phyloP scores from a whole-genome alignment of 1,140 invertebrate species.

The Andricus grossulariae region DNA sequence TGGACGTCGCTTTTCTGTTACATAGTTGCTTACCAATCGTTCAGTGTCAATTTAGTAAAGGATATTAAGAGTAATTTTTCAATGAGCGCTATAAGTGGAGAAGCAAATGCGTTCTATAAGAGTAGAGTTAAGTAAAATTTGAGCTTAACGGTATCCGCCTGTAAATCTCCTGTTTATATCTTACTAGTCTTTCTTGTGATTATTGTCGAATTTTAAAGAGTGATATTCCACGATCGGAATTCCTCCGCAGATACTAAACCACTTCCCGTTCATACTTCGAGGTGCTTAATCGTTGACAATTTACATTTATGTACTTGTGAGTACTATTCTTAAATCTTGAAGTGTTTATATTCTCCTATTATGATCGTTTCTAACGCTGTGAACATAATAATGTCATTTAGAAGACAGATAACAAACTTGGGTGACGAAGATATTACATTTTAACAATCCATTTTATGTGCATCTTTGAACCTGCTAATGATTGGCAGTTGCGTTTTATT shows the following conservation, averaged over 20 bases:
- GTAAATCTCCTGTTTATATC: slow-evolving; percentile 66
- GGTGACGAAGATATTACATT: slow-evolving; percentile 48
- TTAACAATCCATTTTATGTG: slow-evolving; percentile 57
- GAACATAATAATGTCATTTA: slow-evolving; percentile 50
- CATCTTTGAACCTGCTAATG: slow-evolving; percentile 60
- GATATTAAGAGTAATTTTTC: slow-evolving; percentile 21
- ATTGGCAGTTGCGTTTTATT: slow-evolving; percentile 69
- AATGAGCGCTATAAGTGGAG: slow-evolving; percentile 21
- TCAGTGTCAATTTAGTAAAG: slow-evolving; percentile 35
- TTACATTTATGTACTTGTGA: slow-evolving; percentile 50
- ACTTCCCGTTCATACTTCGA: slow-evolving; percentile 36
- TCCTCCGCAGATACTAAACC: slow-evolving; percentile 28
- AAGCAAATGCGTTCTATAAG: slow-evolving; percentile 30
- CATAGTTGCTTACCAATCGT: slow-evolving; percentile 36
- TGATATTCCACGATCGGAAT: slow-evolving; percentile 29
- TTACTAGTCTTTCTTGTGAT: slow-evolving; percentile 61
- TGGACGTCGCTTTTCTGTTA: background rate
- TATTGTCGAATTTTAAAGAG: slow-evolving; percentile 53
- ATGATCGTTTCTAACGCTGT: slow-evolving; percentile 58
- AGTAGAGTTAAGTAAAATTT: slow-evolving; percentile 60
- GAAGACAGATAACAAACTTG: slow-evolving; percentile 48
- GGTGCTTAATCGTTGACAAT: slow-evolving; percentile 54
- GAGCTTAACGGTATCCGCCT: slow-evolving; percentile 64
- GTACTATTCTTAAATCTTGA: slow-evolving; percentile 54
- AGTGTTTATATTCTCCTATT: slow-evolving; percentile 53